Evolutionary conservation across 2,888 invertebrate genomes (phyloP).

Genomic region (Phyto melanocephala): DNA sequence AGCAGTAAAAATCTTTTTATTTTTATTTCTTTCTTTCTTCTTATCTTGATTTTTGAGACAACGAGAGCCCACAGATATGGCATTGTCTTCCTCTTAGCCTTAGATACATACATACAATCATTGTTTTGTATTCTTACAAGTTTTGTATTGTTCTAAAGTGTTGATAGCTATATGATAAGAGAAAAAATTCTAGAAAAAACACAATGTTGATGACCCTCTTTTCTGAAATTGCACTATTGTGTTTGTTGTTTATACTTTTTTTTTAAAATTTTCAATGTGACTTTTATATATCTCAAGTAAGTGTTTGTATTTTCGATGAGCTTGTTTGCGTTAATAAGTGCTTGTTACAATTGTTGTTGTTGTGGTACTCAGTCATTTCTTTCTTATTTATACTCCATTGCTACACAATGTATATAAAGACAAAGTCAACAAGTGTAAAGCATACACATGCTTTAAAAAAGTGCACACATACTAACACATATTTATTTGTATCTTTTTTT

Average conservation of each 20-base stretch:
- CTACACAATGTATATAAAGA: constrained; percentile 26
- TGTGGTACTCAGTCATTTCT: constrained; percentile 13
- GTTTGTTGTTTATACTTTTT: constrained; percentile 17
- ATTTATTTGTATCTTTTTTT: neutral
- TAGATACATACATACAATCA: constrained; percentile 21
- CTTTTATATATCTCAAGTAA: constrained; percentile 17
- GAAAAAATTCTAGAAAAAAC: neutral
- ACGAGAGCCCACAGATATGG: neutral
- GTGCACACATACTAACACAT: neutral
- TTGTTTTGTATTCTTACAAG: constrained; percentile 17
- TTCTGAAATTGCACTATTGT: constrained; percentile 28
- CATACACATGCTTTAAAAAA: constrained; percentile 9
- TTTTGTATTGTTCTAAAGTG: constrained; percentile 37
- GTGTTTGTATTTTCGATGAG: neutral
- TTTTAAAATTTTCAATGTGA: neutral
- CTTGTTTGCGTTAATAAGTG: neutral
- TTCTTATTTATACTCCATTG: neutral
- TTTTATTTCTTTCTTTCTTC: neutral
- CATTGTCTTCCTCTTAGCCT: neutral
- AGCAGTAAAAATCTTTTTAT: neutral
- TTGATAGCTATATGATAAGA: constrained; percentile 48
- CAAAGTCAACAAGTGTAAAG: constrained; percentile 60
- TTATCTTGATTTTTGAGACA: neutral
- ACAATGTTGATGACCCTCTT: constrained; percentile 49
- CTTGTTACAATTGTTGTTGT: neutral